Conservation (phyloP, 2,797 vertebrate genomes). For the Rhadinocentrus ornatus region DNA sequence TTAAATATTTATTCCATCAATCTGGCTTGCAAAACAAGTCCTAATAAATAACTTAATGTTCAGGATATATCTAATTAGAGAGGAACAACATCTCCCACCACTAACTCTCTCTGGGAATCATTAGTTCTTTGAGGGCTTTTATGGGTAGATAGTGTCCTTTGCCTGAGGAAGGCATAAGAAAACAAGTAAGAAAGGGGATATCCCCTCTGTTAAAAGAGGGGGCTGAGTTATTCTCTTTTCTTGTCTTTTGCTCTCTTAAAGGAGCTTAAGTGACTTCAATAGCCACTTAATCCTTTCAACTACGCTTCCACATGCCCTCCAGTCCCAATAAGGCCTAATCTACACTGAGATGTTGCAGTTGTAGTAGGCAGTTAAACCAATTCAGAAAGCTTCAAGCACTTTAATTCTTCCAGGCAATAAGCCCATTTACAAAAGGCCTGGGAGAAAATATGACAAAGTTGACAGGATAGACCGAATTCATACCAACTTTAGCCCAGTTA, state of each 20-base stretch:
- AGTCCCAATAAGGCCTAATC: slow-evolving; percentile 94
- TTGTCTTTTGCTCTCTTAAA: slow-evolving; percentile 89
- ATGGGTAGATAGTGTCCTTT: slow-evolving; percentile 88
- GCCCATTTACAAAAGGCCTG: slow-evolving; percentile 81
- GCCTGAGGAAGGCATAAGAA: slow-evolving; percentile 37
- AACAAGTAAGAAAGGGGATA: slow-evolving; percentile 68
- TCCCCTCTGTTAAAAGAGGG: slow-evolving; percentile 65
- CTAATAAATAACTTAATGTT: slow-evolving; percentile 84
- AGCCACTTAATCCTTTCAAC: slow-evolving; percentile 98
- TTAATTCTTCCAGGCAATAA: slow-evolving; percentile 83
- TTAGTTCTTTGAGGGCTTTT: slow-evolving; percentile 87
- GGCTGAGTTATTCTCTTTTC: slow-evolving; percentile 86
- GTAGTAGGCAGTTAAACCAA: slow-evolving; percentile 93
- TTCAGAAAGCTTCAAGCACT: slow-evolving; percentile 91
- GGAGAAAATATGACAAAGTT: slow-evolving; percentile 78
- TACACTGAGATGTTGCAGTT: slow-evolving; percentile 89
- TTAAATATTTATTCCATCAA: too few species aligned
- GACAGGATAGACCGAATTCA: slow-evolving; percentile 45
- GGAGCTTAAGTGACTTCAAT: slow-evolving; percentile 98
- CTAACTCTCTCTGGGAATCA: slow-evolving; percentile 74
- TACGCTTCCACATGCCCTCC: slow-evolving; percentile 93
- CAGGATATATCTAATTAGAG: slow-evolving; percentile 88
- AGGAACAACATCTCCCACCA: slow-evolving; percentile 81
- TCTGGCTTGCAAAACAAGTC: not conserved
- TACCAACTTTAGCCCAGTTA: slow-evolving; percentile 78